Percentiles rank a stretch among this genome's conserved stretches.
Evolutionary conservation across 2,113 vertebrate species (phyloP).

Genomic region (Sterrhoptilus dennistouni): DNA sequence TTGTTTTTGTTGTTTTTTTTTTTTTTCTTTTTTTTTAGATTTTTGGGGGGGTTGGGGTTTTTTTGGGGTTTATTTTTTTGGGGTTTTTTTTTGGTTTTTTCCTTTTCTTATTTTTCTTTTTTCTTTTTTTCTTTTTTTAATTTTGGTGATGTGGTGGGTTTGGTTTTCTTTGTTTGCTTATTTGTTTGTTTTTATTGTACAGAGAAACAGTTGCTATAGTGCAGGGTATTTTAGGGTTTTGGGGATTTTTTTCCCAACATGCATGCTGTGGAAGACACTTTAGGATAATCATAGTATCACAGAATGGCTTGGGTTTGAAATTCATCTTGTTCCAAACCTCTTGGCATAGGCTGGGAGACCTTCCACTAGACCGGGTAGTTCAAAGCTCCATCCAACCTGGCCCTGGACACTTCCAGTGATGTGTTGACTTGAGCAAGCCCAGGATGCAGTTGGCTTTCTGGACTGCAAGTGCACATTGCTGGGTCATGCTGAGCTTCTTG

Average conservation of each 20-base stretch:
- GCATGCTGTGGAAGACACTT: neutral
- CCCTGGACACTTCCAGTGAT: neutral
- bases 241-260: fast-evolving
- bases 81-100: no score
- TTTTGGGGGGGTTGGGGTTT: no score
- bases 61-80: no score
- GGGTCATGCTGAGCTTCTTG: neutral
- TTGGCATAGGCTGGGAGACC: neutral
- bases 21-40: no score
- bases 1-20: no score
- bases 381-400: neutral
- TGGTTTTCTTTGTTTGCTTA: neutral
- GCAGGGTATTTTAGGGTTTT: neutral
- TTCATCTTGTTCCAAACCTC: neutral
- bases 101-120: no score
- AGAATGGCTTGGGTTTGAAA: neutral
- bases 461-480: neutral
- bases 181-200: neutral
- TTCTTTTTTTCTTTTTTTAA: no score
- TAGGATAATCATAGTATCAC: neutral
- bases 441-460: neutral
- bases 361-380: neutral
- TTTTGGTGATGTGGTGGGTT: neutral
- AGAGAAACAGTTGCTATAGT: neutral
- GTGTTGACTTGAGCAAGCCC: neutral